phyloP scores from a whole-genome alignment of 2,113 vertebrate species.

The Reinhardtius hippoglossoides region DNA sequence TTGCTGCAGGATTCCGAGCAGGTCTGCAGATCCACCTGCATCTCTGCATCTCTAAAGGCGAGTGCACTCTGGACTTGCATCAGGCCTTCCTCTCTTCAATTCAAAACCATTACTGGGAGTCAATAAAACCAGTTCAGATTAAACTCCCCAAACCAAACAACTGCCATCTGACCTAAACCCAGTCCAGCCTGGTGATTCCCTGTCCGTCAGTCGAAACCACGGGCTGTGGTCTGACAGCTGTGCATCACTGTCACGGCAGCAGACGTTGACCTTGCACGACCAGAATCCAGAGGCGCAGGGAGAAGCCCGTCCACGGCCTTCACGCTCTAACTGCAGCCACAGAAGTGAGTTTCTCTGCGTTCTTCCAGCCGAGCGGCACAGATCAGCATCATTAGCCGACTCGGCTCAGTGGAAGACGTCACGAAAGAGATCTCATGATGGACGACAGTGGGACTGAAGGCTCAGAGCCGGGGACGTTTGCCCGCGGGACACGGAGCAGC shows the following conservation, averaged over 20 bases:
- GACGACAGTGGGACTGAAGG: conserved; percentile 41
- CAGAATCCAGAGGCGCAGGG: background rate
- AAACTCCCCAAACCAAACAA: background rate
- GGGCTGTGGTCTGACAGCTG: conserved; percentile 40
- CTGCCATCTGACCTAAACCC: conserved; percentile 30
- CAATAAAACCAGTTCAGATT: too few species aligned
- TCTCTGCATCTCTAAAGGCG: too few species aligned
- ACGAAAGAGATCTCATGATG: conserved; percentile 66
- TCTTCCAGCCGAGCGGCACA: conserved; percentile 24
- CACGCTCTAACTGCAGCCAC: too few species aligned
- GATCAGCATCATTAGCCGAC: conserved; percentile 50
- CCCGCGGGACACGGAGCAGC: conserved; percentile 44
- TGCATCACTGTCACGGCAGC: conserved; percentile 36
- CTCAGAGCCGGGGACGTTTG: conserved; percentile 34
- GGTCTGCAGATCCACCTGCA: too few species aligned
- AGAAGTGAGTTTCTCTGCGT: background rate
- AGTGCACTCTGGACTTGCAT: too few species aligned
- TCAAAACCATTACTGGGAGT: too few species aligned
- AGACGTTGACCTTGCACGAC: conserved; percentile 32
- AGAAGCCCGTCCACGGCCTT: background rate
- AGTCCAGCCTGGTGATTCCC: conserved; percentile 4
- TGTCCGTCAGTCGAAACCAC: background rate
- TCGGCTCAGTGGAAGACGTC: conserved; percentile 46
- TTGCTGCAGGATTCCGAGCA: too few species aligned
- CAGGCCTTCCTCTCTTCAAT: background rate